A percentile compares a stretch with the other conserved stretches of the same genome.
Evolutionary conservation across 2,888 invertebrate species (phyloP).

Genomic region (Tenthredo notha): DNA sequence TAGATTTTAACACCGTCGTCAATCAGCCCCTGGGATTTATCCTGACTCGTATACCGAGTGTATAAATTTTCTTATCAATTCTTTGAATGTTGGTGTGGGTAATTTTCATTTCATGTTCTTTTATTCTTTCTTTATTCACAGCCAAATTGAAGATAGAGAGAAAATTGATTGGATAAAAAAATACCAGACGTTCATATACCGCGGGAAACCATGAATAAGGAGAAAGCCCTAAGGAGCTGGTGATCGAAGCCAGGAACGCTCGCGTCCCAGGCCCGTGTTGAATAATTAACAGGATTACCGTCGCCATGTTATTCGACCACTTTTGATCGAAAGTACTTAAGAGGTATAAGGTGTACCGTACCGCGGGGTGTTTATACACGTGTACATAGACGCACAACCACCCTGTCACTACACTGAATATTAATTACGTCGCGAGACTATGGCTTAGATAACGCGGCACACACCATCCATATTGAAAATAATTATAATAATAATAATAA

Average conservation of each 20-base stretch:
- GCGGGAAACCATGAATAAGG: background rate
- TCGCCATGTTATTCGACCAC: constrained; percentile 46
- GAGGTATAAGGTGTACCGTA: constrained; percentile 35
- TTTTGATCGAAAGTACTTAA: constrained; percentile 47
- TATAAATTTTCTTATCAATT: too few relatives aligned
- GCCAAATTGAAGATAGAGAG: too few relatives aligned
- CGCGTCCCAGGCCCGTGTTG: constrained; percentile 13
- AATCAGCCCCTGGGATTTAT: constrained; percentile 27
- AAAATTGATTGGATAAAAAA: background rate
- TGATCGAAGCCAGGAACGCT: constrained; percentile 16
- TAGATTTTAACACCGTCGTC: background rate
- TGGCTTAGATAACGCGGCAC: constrained; percentile 20
- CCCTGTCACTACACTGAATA: constrained; percentile 12
- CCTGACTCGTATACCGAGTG: background rate
- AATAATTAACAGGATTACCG: constrained; percentile 50
- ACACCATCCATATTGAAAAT: constrained; percentile 2
- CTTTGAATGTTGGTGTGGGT: too few relatives aligned
- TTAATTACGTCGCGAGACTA: constrained; percentile 8
- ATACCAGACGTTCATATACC: background rate
- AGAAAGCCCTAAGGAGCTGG: background rate
- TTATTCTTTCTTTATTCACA: too few relatives aligned
- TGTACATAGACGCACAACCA: background rate
- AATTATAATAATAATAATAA: background rate
- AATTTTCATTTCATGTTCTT: too few relatives aligned
- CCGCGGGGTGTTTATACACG: background rate